Conservation (phyloP, 2,113 vertebrate genomes). For the Stegastes partitus region DNA sequence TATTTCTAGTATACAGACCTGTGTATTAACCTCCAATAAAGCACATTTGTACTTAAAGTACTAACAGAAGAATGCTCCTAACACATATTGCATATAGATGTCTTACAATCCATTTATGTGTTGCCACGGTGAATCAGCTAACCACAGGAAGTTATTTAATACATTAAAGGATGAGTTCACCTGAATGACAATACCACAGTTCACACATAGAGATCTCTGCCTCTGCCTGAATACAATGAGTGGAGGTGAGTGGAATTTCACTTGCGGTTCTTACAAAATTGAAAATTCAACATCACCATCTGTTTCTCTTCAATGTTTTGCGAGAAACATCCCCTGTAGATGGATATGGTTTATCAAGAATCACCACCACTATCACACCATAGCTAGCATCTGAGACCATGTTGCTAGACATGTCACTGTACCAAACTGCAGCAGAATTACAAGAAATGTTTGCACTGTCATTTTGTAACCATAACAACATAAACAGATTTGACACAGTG, state of each 20-base stretch:
- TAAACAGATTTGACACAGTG: background rate
- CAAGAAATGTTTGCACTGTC: conserved; percentile 2
- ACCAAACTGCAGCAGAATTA: background rate
- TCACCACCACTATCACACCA: background rate
- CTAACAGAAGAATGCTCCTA: background rate
- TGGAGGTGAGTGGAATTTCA: background rate
- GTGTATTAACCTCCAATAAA: conserved; percentile 3
- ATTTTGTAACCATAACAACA: conserved; percentile 36
- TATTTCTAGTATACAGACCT: background rate
- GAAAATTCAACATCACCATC: background rate
- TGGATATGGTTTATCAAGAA: background rate
- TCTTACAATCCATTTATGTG: background rate
- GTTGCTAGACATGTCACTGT: background rate
- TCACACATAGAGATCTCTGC: background rate
- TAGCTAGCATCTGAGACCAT: background rate
- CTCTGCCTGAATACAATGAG: background rate
- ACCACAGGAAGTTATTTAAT: background rate
- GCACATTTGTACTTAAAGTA: background rate
- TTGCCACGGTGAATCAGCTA: background rate
- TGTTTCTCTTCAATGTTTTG: too few relatives aligned
- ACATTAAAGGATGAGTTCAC: background rate
- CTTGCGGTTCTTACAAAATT: background rate
- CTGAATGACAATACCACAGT: background rate
- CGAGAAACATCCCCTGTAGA: background rate
- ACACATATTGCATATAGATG: background rate